Evolutionary conservation across 2,888 invertebrate genomes (phyloP).

Genomic region (Tineola bisselliella): DNA sequence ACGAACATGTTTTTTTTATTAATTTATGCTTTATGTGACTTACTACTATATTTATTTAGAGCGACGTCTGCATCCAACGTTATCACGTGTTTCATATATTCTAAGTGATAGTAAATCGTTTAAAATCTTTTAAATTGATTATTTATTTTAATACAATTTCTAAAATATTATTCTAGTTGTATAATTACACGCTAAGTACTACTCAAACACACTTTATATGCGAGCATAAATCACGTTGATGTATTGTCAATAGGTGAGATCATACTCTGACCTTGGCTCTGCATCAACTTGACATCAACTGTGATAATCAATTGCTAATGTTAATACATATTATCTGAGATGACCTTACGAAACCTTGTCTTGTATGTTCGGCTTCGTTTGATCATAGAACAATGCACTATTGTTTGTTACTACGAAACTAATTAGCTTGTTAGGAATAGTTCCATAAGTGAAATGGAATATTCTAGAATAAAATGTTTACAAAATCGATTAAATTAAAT

Average conservation of each 20-base stretch:
- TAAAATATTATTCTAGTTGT: too few species aligned
- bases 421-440: background rate
- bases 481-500: too few species aligned
- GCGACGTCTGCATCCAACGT: too few species aligned
- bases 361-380: background rate
- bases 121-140: too few species aligned
- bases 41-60: too few species aligned
- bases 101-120: too few species aligned
- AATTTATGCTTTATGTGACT: too few species aligned
- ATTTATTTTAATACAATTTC: too few species aligned
- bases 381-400: background rate
- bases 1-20: too few species aligned
- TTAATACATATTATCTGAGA: background rate
- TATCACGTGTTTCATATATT: too few species aligned
- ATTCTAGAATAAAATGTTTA: background rate
- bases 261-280: conserved; percentile 57
- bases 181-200: background rate
- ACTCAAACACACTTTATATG: conserved; percentile 19
- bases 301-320: conserved; percentile 28
- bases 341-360: conserved; percentile 1
- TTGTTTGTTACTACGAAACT: too few species aligned
- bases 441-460: background rate
- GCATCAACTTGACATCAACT: conserved; percentile 53
- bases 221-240: conserved; percentile 24
- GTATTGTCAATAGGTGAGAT: conserved; percentile 36